Evolutionary conservation across 2,888 invertebrate species (phyloP).

Genomic region (Iselma pallidipennis): DNA sequence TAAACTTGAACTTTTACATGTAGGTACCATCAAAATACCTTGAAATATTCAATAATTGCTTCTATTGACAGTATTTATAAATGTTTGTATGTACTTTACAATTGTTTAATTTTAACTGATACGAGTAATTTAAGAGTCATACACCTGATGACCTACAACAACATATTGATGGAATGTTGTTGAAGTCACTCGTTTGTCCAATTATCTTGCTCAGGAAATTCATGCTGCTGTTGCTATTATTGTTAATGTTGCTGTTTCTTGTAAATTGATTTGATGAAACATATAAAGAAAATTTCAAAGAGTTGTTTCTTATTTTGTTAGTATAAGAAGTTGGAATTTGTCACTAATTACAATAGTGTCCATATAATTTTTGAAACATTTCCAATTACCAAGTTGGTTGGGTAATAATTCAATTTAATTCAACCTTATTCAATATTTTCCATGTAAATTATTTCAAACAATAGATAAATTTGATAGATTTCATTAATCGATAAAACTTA

Average conservation of each 20-base stretch:
- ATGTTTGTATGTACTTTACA: too few species aligned
- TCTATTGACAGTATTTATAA: too few species aligned
- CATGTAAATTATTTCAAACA: neutral
- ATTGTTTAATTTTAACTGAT: neutral
- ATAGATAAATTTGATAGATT: too few species aligned
- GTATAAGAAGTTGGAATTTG: neutral
- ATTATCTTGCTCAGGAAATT: neutral
- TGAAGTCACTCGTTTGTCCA: neutral
- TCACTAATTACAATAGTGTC: neutral
- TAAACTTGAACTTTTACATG: too few species aligned
- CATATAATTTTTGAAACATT: neutral
- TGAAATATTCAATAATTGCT: too few species aligned
- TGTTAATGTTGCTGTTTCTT: neutral
- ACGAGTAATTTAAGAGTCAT: neutral
- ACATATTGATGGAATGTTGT: neutral
- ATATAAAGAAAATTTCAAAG: too few species aligned
- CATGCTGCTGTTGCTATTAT: too few species aligned
- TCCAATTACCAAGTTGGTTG: slow-evolving; percentile 17
- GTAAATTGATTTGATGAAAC: neutral
- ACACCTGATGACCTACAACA: slow-evolving; percentile 1
- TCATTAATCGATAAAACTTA: too few species aligned
- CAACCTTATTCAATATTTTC: neutral
- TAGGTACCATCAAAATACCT: too few species aligned
- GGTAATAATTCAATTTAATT: slow-evolving; percentile 24
- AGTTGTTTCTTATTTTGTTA: too few species aligned